Conservation (phyloP, 2,888 invertebrate species). For the Apodemia zela region DNA sequence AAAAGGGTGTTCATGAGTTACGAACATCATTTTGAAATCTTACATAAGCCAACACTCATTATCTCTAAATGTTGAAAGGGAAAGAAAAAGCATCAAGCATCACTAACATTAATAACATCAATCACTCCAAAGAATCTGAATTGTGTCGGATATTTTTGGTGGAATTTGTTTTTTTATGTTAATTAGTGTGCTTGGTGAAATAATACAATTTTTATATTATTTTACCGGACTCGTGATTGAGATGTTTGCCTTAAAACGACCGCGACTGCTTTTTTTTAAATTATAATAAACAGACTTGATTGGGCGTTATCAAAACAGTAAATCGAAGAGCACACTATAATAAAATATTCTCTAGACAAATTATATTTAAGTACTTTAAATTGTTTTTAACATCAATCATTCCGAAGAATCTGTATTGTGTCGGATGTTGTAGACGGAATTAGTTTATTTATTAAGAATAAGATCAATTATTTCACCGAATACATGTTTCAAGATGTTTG, state of each 20-base stretch:
- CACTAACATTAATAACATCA: neutral
- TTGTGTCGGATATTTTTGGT: neutral
- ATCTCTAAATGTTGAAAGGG: too few species aligned
- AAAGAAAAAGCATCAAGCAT: too few species aligned
- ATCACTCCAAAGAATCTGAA: conserved; percentile 6
- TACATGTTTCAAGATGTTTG: conserved; percentile 7
- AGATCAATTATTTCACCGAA: conserved; percentile 1
- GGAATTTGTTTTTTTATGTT: neutral
- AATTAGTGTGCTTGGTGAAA: too few species aligned
- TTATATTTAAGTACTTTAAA: neutral
- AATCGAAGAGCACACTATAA: neutral
- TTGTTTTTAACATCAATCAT: conserved; percentile 12
- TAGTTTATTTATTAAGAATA: conserved; percentile 4
- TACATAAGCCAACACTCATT: too few species aligned
- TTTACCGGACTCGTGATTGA: neutral
- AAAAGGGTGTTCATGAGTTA: too few species aligned
- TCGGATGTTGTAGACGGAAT: conserved; percentile 4
- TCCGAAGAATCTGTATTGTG: conserved; percentile 5
- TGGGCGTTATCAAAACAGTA: too few species aligned
- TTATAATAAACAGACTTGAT: too few species aligned
- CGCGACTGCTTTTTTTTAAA: neutral
- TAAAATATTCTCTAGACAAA: neutral
- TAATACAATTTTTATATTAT: conserved; percentile 4
- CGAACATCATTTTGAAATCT: too few species aligned
- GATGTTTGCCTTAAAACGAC: neutral